A percentile compares a stretch with the other conserved stretches of the same genome.
Evolutionary conservation across 2,888 invertebrate genomes (phyloP).

Genomic region (Mayetiola destructor): DNA sequence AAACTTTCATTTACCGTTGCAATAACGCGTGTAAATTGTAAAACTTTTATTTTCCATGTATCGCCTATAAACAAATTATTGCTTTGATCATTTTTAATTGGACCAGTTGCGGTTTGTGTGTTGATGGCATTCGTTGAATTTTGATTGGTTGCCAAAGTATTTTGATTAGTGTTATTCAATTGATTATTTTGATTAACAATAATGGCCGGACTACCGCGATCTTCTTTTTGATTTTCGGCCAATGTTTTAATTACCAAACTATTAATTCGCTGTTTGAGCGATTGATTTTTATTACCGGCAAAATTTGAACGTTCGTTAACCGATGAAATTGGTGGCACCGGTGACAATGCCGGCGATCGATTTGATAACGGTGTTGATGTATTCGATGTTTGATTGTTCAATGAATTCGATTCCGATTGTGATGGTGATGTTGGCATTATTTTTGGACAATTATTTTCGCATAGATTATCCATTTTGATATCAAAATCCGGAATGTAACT

Average conservation of each 20-base stretch:
- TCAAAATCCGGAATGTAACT: conserved; percentile 31
- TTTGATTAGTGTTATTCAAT: conserved; percentile 5
- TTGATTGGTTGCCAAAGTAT: conserved; percentile 7
- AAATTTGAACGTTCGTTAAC: conserved; percentile 31
- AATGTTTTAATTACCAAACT: conserved; percentile 75
- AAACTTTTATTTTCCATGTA: conserved; percentile 64
- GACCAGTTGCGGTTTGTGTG: conserved; percentile 19
- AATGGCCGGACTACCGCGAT: conserved; percentile 29
- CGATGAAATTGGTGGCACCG: conserved; percentile 20
- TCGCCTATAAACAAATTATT: conserved; percentile 44
- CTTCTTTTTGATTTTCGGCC: conserved; percentile 62
- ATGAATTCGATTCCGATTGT: conserved; percentile 46
- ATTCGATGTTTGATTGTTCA: conserved; percentile 33
- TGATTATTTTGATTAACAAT: conserved; percentile 16
- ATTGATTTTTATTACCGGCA: conserved; percentile 44
- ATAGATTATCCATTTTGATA: conserved; percentile 34
- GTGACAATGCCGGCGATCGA: conserved; percentile 17
- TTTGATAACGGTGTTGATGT: conserved; percentile 17
- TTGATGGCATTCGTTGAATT: conserved; percentile 34
- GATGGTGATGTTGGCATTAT: conserved; percentile 29
- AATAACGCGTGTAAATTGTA: conserved; percentile 69
- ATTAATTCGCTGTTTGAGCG: conserved; percentile 76
- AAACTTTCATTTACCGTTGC: conserved; percentile 64
- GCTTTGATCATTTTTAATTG: conserved; percentile 32
- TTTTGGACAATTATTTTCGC: conserved; percentile 33